Evolutionary conservation across 2,888 invertebrate genomes (phyloP).

Genomic region (Ceraclea dissimilis): DNA sequence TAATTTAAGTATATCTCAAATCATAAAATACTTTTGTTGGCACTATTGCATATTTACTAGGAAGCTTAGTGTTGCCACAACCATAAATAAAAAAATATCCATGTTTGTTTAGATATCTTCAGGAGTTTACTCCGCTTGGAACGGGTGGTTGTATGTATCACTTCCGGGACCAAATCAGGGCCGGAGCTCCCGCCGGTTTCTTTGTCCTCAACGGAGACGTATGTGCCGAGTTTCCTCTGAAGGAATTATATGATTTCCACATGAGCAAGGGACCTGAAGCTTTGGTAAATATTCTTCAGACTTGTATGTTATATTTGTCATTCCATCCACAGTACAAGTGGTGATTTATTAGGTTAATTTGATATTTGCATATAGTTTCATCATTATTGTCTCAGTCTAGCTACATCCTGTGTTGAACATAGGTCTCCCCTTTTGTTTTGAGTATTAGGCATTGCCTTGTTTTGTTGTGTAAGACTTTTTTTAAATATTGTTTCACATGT

Average conservation of each 20-base stretch:
- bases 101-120: constrained; percentile 64
- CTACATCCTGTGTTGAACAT: no score
- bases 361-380: neutral
- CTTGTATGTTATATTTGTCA: neutral
- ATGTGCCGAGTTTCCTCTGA: constrained; percentile 90
- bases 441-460: no score
- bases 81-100: no score
- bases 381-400: no score
- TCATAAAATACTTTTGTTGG: no score
- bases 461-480: no score
- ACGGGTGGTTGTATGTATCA: constrained; percentile 97
- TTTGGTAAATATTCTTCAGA: constrained; percentile 43
- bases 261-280: constrained; percentile 46
- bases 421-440: no score
- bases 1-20: no score
- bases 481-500: no score
- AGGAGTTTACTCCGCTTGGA: constrained; percentile 90
- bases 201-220: constrained; percentile 97
- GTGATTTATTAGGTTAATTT: neutral
- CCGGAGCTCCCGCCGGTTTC: constrained; percentile 80
- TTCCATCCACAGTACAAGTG: no score
- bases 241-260: constrained; percentile 75
- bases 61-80: no score
- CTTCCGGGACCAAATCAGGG: constrained; percentile 90
- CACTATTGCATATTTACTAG: no score